A percentile compares a stretch with the other conserved stretches of the same genome.
These are phyloP conservation scores for Spisula subtruncata DNA, from an alignment of 2,888 invertebrate species.

Conservation along the genomic window DNA sequence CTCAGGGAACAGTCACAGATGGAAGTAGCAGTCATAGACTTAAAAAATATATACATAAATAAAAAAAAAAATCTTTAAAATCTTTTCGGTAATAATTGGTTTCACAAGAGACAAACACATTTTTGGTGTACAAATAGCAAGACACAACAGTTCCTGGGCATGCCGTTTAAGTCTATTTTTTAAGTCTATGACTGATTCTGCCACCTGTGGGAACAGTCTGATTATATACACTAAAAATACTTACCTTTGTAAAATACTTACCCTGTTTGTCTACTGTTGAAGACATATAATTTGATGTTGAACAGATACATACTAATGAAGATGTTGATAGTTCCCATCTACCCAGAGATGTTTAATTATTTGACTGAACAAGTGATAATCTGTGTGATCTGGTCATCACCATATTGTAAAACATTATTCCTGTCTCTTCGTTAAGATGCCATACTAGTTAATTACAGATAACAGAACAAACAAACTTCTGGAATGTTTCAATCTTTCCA, in stretches of 20 bases:
- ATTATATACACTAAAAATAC: too few relatives aligned
- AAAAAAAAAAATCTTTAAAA: too few relatives aligned
- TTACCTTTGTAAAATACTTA: not conserved
- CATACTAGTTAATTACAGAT: constrained; percentile 3
- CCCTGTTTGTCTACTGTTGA: not conserved
- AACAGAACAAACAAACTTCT: not conserved
- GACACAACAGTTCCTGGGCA: too few relatives aligned
- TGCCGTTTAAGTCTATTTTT: too few relatives aligned
- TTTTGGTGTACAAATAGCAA: too few relatives aligned
- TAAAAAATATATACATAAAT: too few relatives aligned
- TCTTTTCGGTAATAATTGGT: too few relatives aligned
- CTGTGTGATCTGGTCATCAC: constrained; percentile 6
- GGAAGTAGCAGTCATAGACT: too few relatives aligned
- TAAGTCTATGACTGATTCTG: too few relatives aligned
- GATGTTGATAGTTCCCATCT: not conserved
- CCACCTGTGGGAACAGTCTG: too few relatives aligned
- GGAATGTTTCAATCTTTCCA: not conserved
- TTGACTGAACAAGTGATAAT: not conserved
- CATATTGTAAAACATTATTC: constrained; percentile 8
- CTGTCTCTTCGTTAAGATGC: not conserved
- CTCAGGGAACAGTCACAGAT: too few relatives aligned
- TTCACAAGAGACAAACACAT: too few relatives aligned
- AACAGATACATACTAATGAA: not conserved
- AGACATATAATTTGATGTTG: not conserved
- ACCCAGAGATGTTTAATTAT: not conserved